Conservation (phyloP, 2,888 invertebrate genomes). For the Thera obeliscata region DNA sequence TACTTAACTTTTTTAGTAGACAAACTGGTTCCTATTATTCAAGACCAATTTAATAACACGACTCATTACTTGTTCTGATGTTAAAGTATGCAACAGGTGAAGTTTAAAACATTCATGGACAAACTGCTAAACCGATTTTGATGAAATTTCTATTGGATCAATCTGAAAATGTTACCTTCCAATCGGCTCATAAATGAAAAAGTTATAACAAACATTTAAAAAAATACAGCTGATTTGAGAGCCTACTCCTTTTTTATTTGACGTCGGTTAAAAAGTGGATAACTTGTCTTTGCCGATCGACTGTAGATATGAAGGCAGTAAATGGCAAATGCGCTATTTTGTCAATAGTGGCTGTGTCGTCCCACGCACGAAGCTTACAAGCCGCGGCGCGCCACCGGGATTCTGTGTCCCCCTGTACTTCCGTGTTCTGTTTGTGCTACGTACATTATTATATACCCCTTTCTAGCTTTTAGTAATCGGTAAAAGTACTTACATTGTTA, state of each 20-base stretch:
- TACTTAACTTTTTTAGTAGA: too few species aligned
- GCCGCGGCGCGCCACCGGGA: slow-evolving; percentile 54
- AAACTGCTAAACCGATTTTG: too few species aligned
- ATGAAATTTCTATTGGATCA: too few species aligned
- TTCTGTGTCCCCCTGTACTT: slow-evolving; percentile 51
- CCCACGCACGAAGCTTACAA: slow-evolving; percentile 71
- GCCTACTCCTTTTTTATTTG: too few species aligned
- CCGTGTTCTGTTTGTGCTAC: slow-evolving; percentile 31
- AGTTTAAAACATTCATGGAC: too few species aligned
- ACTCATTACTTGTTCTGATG: too few species aligned
- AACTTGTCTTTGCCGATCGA: slow-evolving; percentile 30
- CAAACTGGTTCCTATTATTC: too few species aligned
- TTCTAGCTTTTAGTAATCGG: slow-evolving; percentile 6
- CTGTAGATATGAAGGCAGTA: slow-evolving; percentile 35
- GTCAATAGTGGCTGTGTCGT: slow-evolving; percentile 59
- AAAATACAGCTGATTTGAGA: too few species aligned
- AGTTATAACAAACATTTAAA: not conserved
- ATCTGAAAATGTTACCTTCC: too few species aligned
- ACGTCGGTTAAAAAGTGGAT: not conserved
- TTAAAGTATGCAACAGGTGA: too few species aligned
- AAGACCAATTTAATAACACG: too few species aligned
- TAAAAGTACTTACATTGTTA: not conserved
- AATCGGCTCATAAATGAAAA: too few species aligned
- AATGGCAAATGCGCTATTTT: slow-evolving; percentile 52
- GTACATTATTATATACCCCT: slow-evolving; percentile 2